Evolutionary conservation across 2,113 vertebrate species (phyloP).

Genomic region (Scomber japonicus): DNA sequence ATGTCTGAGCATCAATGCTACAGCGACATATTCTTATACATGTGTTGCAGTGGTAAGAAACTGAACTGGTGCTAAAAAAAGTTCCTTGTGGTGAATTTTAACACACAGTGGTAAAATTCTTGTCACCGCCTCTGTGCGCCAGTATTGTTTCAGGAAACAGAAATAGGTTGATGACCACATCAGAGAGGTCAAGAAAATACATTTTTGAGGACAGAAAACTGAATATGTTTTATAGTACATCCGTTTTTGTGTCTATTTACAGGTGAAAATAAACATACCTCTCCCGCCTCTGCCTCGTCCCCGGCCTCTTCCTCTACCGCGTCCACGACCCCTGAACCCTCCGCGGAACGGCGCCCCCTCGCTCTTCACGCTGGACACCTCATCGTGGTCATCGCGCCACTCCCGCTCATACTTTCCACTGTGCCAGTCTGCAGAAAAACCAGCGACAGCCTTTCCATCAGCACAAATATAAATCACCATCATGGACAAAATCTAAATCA

Average conservation of each 20-base stretch:
- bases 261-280: constrained; percentile 65
- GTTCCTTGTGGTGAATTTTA: neutral
- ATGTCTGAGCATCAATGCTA: neutral
- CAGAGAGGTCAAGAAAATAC: neutral
- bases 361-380: constrained; percentile 97
- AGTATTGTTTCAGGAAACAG: neutral
- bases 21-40: neutral
- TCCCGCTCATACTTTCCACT: constrained; percentile 93
- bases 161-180: neutral
- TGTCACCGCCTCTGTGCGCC: neutral
- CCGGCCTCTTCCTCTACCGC: constrained; percentile 92
- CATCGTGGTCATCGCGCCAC: constrained; percentile 95
- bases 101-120: neutral
- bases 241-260: neutral
- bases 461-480: neutral
- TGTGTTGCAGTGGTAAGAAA: too few species aligned
- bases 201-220: neutral
- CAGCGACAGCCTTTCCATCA: neutral
- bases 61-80: neutral
- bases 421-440: constrained; percentile 89
- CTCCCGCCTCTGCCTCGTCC: constrained; percentile 90
- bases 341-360: constrained; percentile 94
- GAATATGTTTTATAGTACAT: neutral
- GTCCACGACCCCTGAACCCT: constrained; percentile 92
- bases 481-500: neutral